Conservation (phyloP, 2,888 invertebrate genomes). For the Plagiodera versicolora region DNA sequence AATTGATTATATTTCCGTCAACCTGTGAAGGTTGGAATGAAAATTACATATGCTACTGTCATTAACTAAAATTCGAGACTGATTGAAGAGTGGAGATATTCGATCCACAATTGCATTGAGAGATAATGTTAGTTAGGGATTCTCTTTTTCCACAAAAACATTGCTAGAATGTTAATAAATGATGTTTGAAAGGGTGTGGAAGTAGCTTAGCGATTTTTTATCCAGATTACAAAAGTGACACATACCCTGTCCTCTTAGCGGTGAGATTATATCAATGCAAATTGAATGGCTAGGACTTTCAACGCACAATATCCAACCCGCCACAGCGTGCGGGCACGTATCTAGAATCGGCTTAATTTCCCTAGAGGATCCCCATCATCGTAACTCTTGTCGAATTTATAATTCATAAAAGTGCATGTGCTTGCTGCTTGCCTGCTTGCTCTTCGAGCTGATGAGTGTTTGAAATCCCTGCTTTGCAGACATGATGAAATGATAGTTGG, state of each 20-base stretch:
- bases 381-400: constrained; percentile 44
- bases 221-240: background rate
- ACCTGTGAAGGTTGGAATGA: no score
- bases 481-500: background rate
- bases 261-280: constrained; percentile 1
- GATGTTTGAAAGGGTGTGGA: no score
- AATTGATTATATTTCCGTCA: no score
- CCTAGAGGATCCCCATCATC: constrained; percentile 39
- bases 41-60: no score
- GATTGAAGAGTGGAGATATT: no score
- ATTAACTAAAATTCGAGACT: no score
- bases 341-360: constrained; percentile 19
- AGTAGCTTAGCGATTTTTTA: no score
- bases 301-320: background rate
- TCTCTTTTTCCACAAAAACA: no score
- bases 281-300: background rate
- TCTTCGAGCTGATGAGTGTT: constrained; percentile 12
- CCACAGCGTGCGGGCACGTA: background rate
- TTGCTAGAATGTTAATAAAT: no score
- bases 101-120: no score
- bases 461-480: background rate
- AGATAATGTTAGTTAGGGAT: no score
- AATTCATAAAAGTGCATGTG: constrained; percentile 42
- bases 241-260: constrained; percentile 1
- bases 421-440: no score